phyloP scores from a whole-genome alignment of 1,140 invertebrate species.

The Wiebesia pumilae region DNA sequence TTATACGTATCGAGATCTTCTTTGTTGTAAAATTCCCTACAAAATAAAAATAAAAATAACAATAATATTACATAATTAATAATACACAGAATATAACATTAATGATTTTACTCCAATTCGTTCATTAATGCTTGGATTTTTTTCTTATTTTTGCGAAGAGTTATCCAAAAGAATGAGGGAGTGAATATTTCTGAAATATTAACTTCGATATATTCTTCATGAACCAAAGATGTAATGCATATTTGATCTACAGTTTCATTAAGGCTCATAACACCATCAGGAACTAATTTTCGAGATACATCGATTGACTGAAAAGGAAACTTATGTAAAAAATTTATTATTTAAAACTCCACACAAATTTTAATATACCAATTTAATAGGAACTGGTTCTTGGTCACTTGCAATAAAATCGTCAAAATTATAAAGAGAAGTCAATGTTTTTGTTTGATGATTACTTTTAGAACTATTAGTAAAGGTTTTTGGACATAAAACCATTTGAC shows the following conservation, averaged over 20 bases:
- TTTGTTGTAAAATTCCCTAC: conserved; percentile 63
- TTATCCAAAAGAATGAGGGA: conserved; percentile 71
- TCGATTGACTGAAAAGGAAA: conserved; percentile 57
- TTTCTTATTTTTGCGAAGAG: conserved; percentile 54
- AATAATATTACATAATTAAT: conserved; percentile 25
- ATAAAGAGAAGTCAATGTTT: conserved; percentile 47
- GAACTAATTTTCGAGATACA: conserved; percentile 54
- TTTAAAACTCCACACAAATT: conserved; percentile 13
- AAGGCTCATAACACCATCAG: conserved; percentile 59
- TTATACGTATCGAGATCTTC: conserved; percentile 53
- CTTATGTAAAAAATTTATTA: conserved; percentile 30
- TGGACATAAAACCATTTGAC: conserved; percentile 61
- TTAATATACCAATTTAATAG: conserved; percentile 57
- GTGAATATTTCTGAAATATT: conserved; percentile 64
- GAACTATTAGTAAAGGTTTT: conserved; percentile 45
- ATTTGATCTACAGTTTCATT: conserved; percentile 63
- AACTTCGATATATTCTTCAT: conserved; percentile 50
- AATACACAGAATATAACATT: conserved; percentile 3
- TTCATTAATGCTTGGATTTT: conserved; percentile 62
- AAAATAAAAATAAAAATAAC: conserved; percentile 51
- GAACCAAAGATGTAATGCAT: conserved; percentile 54
- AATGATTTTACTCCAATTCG: conserved; percentile 61
- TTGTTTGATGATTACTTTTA: neutral
- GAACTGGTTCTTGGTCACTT: conserved; percentile 56
- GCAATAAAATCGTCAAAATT: conserved; percentile 50